Conservation (phyloP, 2,888 invertebrate species). For the Coleophora flavipennella region DNA sequence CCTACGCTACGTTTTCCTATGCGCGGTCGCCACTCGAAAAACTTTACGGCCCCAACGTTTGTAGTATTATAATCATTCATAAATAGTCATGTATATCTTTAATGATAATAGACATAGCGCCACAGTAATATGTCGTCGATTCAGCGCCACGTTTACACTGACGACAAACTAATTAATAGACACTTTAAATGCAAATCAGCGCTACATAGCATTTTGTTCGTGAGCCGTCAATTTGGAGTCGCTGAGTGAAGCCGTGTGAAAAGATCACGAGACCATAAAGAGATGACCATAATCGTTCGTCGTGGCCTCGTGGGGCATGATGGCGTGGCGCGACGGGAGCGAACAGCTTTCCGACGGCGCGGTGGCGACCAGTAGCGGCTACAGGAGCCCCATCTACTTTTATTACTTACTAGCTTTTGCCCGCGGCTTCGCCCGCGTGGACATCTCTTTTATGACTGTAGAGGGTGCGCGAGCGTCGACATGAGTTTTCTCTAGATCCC, state of each 20-base stretch:
- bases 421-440: too few relatives aligned
- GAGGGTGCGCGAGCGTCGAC: too few relatives aligned
- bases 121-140: background rate
- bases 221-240: conserved; percentile 32
- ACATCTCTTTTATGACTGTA: too few relatives aligned
- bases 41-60: too few relatives aligned
- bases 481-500: too few relatives aligned
- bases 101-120: too few relatives aligned
- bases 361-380: conserved; percentile 26
- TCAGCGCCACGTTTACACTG: background rate
- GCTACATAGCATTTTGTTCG: conserved; percentile 27
- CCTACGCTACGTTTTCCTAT: too few relatives aligned
- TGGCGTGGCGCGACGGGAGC: conserved; percentile 30
- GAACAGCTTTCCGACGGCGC: conserved; percentile 30
- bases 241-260: conserved; percentile 31
- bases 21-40: too few relatives aligned
- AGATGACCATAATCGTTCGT: conserved; percentile 49
- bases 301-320: conserved; percentile 30
- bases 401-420: too few relatives aligned
- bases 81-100: too few relatives aligned
- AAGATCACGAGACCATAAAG: conserved; percentile 50
- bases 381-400: conserved; percentile 27
- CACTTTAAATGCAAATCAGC: conserved; percentile 42
- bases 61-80: too few relatives aligned
- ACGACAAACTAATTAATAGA: conserved; percentile 29